Conservation (phyloP, 2,113 vertebrate species). For the Sisor rabdophorus region DNA sequence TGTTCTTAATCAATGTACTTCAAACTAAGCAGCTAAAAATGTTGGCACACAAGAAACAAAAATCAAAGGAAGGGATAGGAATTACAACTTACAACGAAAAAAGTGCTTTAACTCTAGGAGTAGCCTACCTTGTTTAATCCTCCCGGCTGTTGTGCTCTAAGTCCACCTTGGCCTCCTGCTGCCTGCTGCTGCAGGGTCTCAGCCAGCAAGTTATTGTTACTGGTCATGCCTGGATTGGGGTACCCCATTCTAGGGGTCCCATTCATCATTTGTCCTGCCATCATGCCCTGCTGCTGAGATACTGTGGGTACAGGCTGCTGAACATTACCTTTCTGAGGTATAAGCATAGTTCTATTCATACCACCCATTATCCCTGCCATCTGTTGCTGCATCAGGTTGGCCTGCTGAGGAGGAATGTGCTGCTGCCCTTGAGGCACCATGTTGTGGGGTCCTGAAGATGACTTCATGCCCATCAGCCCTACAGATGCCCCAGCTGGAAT, state of each 20-base stretch:
- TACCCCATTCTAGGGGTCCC: slow-evolving; percentile 92
- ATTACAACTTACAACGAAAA: neutral
- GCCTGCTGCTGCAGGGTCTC: slow-evolving; percentile 84
- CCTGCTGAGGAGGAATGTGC: slow-evolving; percentile 71
- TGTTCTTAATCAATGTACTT: too few species aligned
- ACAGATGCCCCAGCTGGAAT: slow-evolving; percentile 62
- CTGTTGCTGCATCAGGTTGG: slow-evolving; percentile 73
- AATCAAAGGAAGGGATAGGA: neutral
- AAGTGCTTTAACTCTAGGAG: neutral
- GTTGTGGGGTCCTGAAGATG: slow-evolving; percentile 63
- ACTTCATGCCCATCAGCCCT: slow-evolving; percentile 70
- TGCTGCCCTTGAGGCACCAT: slow-evolving; percentile 65
- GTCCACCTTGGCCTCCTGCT: slow-evolving; percentile 74
- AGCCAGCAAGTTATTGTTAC: slow-evolving; percentile 80
- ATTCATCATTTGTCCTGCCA: slow-evolving; percentile 87
- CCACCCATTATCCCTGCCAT: slow-evolving; percentile 65
- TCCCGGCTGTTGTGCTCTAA: slow-evolving; percentile 87
- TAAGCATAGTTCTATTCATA: slow-evolving; percentile 71
- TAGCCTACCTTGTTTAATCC: slow-evolving; percentile 79
- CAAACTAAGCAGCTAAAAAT: neutral
- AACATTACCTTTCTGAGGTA: slow-evolving; percentile 70
- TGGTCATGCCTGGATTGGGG: slow-evolving; percentile 81
- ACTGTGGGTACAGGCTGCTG: slow-evolving; percentile 48
- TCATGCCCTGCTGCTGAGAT: slow-evolving; percentile 68
- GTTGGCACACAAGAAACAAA: neutral